phyloP scores from a whole-genome alignment of 2,888 invertebrate genomes.

The Copidosoma aretas region DNA sequence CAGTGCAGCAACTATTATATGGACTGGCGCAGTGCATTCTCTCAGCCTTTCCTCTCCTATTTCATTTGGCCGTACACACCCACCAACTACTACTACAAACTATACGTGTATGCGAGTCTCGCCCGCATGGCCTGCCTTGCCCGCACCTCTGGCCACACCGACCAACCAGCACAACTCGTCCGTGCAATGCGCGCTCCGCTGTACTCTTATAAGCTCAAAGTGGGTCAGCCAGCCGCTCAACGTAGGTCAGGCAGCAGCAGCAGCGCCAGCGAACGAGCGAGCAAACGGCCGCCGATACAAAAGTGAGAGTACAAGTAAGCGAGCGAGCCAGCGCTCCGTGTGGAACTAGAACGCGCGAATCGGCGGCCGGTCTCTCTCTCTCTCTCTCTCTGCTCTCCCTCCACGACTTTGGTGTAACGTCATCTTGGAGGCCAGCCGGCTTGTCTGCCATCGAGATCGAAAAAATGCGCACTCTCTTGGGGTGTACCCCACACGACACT shows the following conservation, averaged over 20 bases:
- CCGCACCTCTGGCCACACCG: neutral
- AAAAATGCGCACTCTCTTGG: too few species aligned
- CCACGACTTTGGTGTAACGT: constrained; percentile 8
- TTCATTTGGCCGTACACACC: too few species aligned
- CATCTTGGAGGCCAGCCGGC: constrained; percentile 38
- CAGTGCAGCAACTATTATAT: neutral
- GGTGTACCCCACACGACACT: too few species aligned
- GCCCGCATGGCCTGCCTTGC: neutral
- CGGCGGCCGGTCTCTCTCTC: constrained; percentile 14
- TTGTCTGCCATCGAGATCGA: constrained; percentile 9
- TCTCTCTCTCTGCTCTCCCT: too few species aligned
- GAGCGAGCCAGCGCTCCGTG: neutral
- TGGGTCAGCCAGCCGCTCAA: constrained; percentile 32
- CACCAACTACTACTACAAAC: too few species aligned
- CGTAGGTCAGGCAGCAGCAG: neutral
- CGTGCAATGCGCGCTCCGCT: constrained; percentile 34
- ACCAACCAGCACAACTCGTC: constrained; percentile 50
- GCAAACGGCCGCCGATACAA: too few species aligned
- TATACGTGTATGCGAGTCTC: neutral
- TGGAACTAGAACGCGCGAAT: constrained; percentile 45
- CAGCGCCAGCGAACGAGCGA: neutral
- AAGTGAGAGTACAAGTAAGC: too few species aligned
- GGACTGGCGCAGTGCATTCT: constrained; percentile 19
- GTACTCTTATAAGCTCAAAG: constrained; percentile 54
- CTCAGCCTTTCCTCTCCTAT: too few species aligned